phyloP scores from a whole-genome alignment of 2,797 vertebrate species.

The Pangasius sanitwongsei region DNA sequence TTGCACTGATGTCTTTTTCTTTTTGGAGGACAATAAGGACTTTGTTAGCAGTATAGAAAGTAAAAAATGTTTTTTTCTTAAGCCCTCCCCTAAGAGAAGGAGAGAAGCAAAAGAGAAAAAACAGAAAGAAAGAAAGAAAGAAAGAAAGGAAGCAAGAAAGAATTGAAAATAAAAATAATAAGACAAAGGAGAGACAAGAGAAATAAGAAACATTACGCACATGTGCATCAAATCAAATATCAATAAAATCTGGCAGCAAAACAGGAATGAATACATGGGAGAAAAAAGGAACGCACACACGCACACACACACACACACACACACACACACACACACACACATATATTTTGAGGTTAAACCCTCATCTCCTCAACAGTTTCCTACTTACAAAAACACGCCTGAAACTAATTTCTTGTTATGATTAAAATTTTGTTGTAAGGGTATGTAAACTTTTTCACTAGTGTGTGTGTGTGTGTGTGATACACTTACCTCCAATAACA shows the following conservation, averaged over 20 bases:
- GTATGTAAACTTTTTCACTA: neutral
- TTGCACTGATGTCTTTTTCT: neutral
- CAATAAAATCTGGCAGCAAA: neutral
- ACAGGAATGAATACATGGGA: neutral
- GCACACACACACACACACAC: neutral
- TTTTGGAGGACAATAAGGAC: neutral
- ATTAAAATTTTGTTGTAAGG: neutral
- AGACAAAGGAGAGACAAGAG: neutral
- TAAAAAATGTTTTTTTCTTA: neutral
- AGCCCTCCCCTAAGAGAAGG: neutral
- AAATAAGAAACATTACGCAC: neutral
- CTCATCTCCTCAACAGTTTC: neutral
- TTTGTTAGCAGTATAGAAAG: neutral
- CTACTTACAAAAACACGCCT: neutral
- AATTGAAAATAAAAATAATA: neutral
- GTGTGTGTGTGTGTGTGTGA: neutral
- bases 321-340: conserved; percentile 15
- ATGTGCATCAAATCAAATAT: neutral
- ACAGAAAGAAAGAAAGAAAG: neutral
- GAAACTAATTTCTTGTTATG: neutral
- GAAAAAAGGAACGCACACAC: neutral
- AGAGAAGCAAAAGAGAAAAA: too few species aligned
- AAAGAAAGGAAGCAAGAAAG: neutral
- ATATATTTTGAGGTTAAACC: neutral
- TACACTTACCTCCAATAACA: conserved; percentile 77